Base-by-base conservation (phyloP, 2,888 invertebrate species). In the Panopea generosa region DNA sequence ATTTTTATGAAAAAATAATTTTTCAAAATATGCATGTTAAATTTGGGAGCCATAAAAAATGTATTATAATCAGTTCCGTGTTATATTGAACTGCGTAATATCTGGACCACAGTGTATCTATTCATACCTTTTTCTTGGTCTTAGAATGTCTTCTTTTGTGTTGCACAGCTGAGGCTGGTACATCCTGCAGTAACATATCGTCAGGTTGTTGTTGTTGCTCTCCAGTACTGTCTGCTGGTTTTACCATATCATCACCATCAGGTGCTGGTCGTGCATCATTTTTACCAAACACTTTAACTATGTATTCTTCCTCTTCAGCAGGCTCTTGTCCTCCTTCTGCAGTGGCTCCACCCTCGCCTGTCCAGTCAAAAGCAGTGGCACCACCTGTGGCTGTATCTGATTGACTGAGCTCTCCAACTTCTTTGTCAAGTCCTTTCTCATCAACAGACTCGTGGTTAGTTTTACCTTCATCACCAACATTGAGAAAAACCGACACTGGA, bases 211-310 rank as follows among this genome's bases (percentile, higher is more conserved):
- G 33, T 33, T 33, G 33, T 33, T 33, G 33, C 33, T 7, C 33
- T 7, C 33, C 33, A n/a, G n/a, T n/a, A n/a, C n/a, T n/a, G 6
- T 33, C 33, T 33, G 33, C 4, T 11, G 4, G 33, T 33, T 33
- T 4, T 33, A 11, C 11, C 33, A 33, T 33, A 33, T 33, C 6
- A 33, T 33, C 33, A 33, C 33, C 11, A 33, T 33, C 33, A 11
- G 33, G 16, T 67, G 50, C 50, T 18, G 49, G 33, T 16, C 75
- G 66, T 3, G 72, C 60, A 24, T 83, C 80, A 76, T 78, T 75
- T 53, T 83, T 83, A 14, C 80, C 80, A 69, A 76, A 83, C 22
- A 83, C 83, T 52, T 77, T 80, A 16, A 81, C 79, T 20, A 78
- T 71, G 69, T 65, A 77, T 69, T 82, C 82, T n/a, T 59, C 77